Base-by-base conservation (phyloP, 1,140 invertebrate species). In the Andrena cerasifolii region DNA sequence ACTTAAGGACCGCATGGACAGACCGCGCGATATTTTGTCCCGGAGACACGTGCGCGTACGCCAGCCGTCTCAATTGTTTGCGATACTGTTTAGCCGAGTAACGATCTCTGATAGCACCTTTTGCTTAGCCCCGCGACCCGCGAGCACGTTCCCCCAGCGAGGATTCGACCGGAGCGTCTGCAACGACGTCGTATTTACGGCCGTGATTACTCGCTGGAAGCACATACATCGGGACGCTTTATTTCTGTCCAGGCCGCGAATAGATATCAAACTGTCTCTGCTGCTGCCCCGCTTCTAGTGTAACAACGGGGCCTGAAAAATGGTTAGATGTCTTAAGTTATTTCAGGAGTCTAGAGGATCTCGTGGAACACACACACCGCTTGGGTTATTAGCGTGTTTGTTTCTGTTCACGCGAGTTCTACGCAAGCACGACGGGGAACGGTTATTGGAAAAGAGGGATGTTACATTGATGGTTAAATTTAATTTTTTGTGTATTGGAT, bases 1-100 rank as follows among this genome's bases (percentile, higher is more conserved):
- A 78, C 45, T 83, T 83, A 83, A 83, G 28, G 24, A 62, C 51
- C 12, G 24, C 18, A 12, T 47, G 24, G 43, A 53, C n/a, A 56
- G 14, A 40, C 51, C 45, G 16, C 58, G 33, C 59, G 47, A 40
- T 62, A 70, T 66, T 80, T 77, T 40, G 80, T 45, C 21, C 47
- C 45, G 28, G 10, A 8, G 4, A 63, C 26, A 45, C 49, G 28
- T 28, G 21, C 40, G 61, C 21, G 21, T 51, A 26, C 36, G n/a
- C 14, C 14, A 18, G 45, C n/a, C n/a, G n/a, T n/a, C n/a, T n/a
- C 54, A 53, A 73, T 73, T 53, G 58, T 73, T 73, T 40, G 45
- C 18, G 10, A 63, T 49, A 26, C 24, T 14, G 43, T 62, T 51
- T 26, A 62, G 56, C 18, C 43, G 49, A 33, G 59, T 26, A 53